Evolutionary conservation across 2,797 vertebrate species (phyloP), one percentile per base, ranked within the genome.

Genomic region (Mus minutoides): DNA sequence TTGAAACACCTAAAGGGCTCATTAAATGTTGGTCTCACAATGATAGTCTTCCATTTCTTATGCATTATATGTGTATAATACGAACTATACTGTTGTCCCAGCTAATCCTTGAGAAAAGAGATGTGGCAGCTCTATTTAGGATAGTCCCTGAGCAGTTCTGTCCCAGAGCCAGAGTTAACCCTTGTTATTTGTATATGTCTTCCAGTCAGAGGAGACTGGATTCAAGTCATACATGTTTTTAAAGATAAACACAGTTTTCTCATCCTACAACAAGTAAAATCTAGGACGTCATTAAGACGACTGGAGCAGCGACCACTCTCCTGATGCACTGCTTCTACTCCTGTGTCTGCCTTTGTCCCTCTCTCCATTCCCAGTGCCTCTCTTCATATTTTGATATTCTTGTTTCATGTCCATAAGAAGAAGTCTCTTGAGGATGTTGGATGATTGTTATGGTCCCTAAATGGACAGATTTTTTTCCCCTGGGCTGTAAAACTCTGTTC

Each of bases 301-400:
- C 40, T 31, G 49, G n/a, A 58, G 17, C 14, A 84, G 58, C 21
- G 43, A 22, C 40, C 71, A 24, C 49, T 64, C 16, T 67, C 62
- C 22, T 64, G n/a, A 85, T 26, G 92, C 69, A 58, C 11, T 62
- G 43, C 31, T 85, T 84, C 22, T 14, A 1, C 78, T 88, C 87
- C 84, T 88, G 64, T 16, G 11, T 80, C n/a, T 58, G 2, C n/a
- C 56, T 37, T 52, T 58, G 58, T 89, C 16, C 83, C 13, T 7
- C 37, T 54, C 37, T 88, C 52, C 21, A 11, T 88, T 64, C n/a
- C 76, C n/a, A 16, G 49, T 24, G 64, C 52, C 31, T 88, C 0
- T 76, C 54, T 56, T 95, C 52, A 52, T 87, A 22, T 84, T 96
- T 96, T 85, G 67, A 94, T 96, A 80, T 62, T 83, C 62, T n/a